Evolutionary conservation across 2,888 invertebrate genomes (phyloP).

Genomic region (Amphipoea oculea): DNA sequence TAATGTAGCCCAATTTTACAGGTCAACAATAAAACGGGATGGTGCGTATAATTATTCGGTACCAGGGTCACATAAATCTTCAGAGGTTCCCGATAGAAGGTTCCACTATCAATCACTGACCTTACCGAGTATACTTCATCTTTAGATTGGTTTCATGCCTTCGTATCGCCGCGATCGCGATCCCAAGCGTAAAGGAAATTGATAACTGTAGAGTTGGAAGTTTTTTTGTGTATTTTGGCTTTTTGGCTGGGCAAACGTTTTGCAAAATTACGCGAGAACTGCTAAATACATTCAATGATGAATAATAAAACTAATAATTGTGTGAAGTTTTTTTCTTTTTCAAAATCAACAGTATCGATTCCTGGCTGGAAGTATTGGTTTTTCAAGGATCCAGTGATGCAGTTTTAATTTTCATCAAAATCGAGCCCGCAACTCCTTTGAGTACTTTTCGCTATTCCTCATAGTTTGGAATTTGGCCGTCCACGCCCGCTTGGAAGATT

Average conservation of each 20-base stretch:
- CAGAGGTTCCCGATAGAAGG: constrained; percentile 67
- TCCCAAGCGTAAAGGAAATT: constrained; percentile 60
- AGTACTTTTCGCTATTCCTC: too few species aligned
- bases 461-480: too few species aligned
- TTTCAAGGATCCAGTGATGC: too few species aligned
- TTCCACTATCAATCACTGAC: constrained; percentile 74
- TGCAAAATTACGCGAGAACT: neutral
- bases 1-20: constrained; percentile 58
- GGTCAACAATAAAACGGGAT: constrained; percentile 69
- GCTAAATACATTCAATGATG: too few species aligned
- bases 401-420: too few species aligned
- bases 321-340: too few species aligned
- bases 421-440: too few species aligned
- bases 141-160: constrained; percentile 67
- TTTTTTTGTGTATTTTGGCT: constrained; percentile 22
- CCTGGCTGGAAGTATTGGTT: too few species aligned
- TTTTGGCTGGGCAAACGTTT: constrained; percentile 4
- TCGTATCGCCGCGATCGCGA: constrained; percentile 50
- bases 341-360: too few species aligned
- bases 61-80: constrained; percentile 72
- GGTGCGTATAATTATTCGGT: constrained; percentile 72
- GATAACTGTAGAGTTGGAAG: constrained; percentile 53
- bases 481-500: too few species aligned
- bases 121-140: constrained; percentile 67
- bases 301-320: too few species aligned